These are phyloP conservation scores for Ephestia elutella DNA, from an alignment of 1,140 invertebrate species.

Conservation along the genomic window DNA sequence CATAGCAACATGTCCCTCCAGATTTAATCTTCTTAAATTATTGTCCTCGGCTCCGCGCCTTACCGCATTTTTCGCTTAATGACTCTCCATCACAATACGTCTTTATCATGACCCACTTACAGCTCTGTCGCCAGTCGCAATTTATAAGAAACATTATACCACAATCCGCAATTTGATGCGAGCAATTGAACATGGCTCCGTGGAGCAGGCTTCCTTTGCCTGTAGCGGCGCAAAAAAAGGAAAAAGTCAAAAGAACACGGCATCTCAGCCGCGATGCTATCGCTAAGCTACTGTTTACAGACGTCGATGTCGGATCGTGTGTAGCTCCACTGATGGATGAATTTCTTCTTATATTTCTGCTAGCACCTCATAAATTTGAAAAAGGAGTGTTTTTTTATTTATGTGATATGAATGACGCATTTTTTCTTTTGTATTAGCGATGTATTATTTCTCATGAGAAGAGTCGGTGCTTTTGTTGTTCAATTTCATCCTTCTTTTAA, in stretches of 20 bases:
- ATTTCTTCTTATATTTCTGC: neutral
- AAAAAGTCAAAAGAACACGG: slow-evolving; percentile 24
- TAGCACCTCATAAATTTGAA: neutral
- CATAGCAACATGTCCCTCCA: neutral
- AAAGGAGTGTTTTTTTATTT: neutral
- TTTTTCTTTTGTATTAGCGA: too few relatives aligned
- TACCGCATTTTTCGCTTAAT: neutral
- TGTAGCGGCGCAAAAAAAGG: slow-evolving; percentile 14
- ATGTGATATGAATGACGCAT: too few relatives aligned
- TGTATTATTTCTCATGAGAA: too few relatives aligned
- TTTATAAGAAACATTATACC: slow-evolving; percentile 7
- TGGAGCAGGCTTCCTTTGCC: slow-evolving; percentile 9
- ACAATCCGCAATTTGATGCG: slow-evolving; percentile 20
- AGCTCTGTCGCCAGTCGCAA: neutral
- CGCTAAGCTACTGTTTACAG: slow-evolving; percentile 31
- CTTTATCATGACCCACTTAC: slow-evolving; percentile 2
- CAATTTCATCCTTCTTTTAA: too few relatives aligned
- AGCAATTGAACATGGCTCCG: slow-evolving; percentile 21
- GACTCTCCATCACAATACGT: neutral
- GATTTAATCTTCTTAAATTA: neutral
- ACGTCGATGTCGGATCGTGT: slow-evolving; percentile 17
- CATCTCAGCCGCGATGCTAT: slow-evolving; percentile 27
- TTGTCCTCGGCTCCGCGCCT: neutral
- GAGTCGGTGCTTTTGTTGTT: too few relatives aligned
- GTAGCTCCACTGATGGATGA: neutral